Percentiles rank a stretch among this genome's conserved stretches.
phyloP scores from a whole-genome alignment of 2,797 vertebrate species.

The Diplodus sargus region DNA sequence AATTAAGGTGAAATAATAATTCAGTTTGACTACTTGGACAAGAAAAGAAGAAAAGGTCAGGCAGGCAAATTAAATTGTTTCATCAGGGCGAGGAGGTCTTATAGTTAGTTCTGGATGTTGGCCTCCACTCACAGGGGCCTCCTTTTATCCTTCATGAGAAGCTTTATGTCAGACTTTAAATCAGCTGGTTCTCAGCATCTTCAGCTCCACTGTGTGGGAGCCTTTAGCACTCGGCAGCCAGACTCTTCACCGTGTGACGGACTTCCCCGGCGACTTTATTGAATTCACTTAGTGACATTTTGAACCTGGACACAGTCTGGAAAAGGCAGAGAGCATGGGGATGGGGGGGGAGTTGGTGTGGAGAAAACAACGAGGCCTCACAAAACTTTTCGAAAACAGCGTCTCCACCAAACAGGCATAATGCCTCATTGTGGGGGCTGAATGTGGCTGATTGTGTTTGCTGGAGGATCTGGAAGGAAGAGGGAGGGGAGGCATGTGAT shows the following conservation, averaged over 20 bases:
- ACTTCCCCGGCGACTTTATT: conserved; percentile 56
- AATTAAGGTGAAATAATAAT: neutral
- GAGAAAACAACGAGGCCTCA: conserved; percentile 77
- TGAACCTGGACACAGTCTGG: conserved; percentile 57
- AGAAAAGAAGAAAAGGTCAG: neutral
- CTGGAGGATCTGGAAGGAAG: conserved; percentile 71
- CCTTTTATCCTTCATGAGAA: conserved; percentile 30
- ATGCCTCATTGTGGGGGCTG: conserved; percentile 79
- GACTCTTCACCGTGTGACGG: conserved; percentile 15
- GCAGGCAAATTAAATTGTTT: neutral
- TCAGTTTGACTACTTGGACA: neutral
- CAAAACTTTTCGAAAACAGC: conserved; percentile 69
- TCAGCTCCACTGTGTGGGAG: conserved; percentile 35
- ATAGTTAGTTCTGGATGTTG: neutral
- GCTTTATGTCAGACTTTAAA: neutral
- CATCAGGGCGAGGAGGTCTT: neutral
- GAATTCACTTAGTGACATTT: conserved; percentile 72
- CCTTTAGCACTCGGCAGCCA: conserved; percentile 18
- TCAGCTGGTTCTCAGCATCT: conserved; percentile 31
- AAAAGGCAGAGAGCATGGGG: conserved; percentile 11
- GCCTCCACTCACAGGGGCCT: neutral
- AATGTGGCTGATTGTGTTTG: conserved; percentile 81
- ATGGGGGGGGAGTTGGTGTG: conserved; percentile 4
- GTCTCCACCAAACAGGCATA: conserved; percentile 74
- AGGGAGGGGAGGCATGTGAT: conserved; percentile 65